These are phyloP conservation scores for Apodemia mormo DNA, from an alignment of 2,888 invertebrate genomes.

Conservation along the genomic window DNA sequence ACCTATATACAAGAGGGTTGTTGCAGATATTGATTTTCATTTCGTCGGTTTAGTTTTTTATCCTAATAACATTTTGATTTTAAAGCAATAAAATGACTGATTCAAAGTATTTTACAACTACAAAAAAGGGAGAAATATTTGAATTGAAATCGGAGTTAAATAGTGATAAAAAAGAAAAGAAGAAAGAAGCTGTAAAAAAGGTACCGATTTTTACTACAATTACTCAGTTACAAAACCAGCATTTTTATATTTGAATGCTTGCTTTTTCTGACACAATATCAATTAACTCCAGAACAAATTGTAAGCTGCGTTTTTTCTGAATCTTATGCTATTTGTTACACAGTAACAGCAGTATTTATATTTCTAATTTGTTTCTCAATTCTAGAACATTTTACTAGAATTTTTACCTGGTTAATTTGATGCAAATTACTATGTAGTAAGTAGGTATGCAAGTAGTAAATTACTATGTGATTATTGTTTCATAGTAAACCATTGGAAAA, in stretches of 20 bases:
- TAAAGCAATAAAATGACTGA: constrained; percentile 91
- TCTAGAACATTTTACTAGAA: no score
- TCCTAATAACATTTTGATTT: not conserved
- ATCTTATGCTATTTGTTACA: no score
- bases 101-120: constrained; percentile 99
- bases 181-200: constrained; percentile 99
- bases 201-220: constrained; percentile 69
- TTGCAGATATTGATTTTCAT: constrained; percentile 49
- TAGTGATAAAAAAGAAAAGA: constrained; percentile 99
- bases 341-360: no score
- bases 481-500: no score
- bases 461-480: no score
- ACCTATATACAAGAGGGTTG: not conserved
- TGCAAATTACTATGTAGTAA: no score
- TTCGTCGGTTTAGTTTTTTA: constrained; percentile 11
- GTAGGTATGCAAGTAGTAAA: no score
- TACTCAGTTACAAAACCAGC: not conserved
- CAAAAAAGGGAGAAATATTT: constrained; percentile 99
- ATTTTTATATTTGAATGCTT: not conserved
- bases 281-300: not conserved
- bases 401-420: no score
- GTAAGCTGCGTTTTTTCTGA: not conserved
- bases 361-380: no score
- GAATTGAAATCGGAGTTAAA: constrained; percentile 99
- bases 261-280: not conserved